A percentile compares a stretch with the other conserved stretches of the same genome.
Evolutionary conservation across 92 coral and sea anemone species (phyloP).

Genomic region (Zoanthus gigantus): DNA sequence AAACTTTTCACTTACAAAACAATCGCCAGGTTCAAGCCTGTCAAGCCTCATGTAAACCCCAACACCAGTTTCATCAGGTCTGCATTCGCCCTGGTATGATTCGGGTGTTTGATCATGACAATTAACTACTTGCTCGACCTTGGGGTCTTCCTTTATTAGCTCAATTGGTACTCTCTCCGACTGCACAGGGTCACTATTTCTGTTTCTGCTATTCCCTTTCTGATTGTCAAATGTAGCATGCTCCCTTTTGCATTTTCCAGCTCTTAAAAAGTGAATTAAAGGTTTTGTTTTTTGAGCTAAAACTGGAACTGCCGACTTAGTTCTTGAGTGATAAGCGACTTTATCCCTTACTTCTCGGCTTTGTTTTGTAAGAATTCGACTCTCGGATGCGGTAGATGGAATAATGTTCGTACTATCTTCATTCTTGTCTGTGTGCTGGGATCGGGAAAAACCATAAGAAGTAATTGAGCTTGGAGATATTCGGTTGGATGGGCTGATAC

Average conservation of each 20-base stretch:
- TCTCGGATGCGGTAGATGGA: constrained; percentile 32
- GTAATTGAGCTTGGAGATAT: constrained; percentile 44
- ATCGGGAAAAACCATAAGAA: constrained; percentile 1
- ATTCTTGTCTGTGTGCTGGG: not conserved
- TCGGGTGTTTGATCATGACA: not conserved
- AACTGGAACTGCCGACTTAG: constrained; percentile 27
- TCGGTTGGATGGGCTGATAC: constrained; percentile 41
- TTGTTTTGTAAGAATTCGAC: constrained; percentile 9
- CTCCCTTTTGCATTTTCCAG: not conserved
- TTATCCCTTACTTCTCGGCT: not conserved
- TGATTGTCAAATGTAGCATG: constrained; percentile 16
- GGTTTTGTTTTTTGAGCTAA: constrained; percentile 6
- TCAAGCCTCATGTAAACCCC: constrained; percentile 87
- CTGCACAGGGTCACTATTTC: not conserved
- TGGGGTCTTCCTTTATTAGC: constrained; percentile 21
- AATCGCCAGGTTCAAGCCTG: constrained; percentile 72
- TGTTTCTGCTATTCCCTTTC: not conserved
- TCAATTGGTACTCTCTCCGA: constrained; percentile 10
- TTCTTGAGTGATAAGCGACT: not conserved
- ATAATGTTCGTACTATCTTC: not conserved
- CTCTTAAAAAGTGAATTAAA: not conserved
- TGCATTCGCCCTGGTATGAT: not conserved
- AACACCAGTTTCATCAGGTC: constrained; percentile 64
- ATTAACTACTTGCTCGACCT: not conserved
- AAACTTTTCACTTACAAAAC: constrained; percentile 72